Evolutionary conservation across 2,888 invertebrate genomes (phyloP), one percentile per base, ranked within the genome.

Genomic region (Volucella bombylans): DNA sequence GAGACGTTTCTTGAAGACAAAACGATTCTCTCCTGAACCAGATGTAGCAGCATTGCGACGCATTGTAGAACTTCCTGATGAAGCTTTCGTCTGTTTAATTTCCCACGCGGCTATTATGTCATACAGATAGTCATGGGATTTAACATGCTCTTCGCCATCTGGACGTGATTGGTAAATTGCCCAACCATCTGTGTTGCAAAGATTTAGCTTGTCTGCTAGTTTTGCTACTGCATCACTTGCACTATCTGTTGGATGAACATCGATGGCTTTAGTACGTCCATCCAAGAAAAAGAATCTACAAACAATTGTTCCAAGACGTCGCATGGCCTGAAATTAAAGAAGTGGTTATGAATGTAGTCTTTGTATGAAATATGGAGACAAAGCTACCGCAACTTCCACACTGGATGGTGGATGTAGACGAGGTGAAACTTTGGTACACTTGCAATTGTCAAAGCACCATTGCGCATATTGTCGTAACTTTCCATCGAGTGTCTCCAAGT

Each of bases 91-190:
- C 89, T 94, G 94, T 88, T 94, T 94, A 87, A 96, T 94, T 93
- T 98, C 98, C 98, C 98, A 98, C 12, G 96, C 96, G 0, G 98
- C 97, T 87, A 98, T 97, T 54, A 98, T 96, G 91, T 98, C 98
- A 88, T 98, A 97, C 0, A 98, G 92, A 90, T 97, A 98, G 90
- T 98, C 97, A 90, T 97, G 96, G 1, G 96, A 96, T 62, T 97
- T 94, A 23, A 98, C 97, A 89, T 98, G 97, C 88, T 98, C 96
- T 90, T 98, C 98, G 1, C 95, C 95, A 87, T 96, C 96, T 0
- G 95, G 95, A 6, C 97, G 93, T 89, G 96, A 96, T 92, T 98
- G 96, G 92, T 97, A 98, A 86, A 98, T 96, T 0, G 98, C 97
- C 98, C 98, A 98, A 69, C 98, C 98, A 87, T 98, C 97, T 15